Conservation (phyloP, 2,888 invertebrate species). For the Sminthurides aquaticus region DNA sequence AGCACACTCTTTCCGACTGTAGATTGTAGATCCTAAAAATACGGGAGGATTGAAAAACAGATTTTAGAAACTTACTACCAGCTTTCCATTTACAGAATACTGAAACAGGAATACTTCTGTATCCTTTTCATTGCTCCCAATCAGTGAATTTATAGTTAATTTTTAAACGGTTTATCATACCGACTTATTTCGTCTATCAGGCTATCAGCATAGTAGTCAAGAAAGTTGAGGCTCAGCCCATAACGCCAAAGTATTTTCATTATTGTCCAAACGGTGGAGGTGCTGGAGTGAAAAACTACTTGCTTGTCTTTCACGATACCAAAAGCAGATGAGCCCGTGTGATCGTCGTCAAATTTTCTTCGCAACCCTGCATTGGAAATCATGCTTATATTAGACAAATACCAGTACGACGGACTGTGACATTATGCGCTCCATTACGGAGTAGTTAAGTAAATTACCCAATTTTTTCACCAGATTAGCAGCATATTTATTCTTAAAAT, state of each 20-base stretch:
- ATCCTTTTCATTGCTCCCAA: too few species aligned
- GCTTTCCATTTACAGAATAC: too few species aligned
- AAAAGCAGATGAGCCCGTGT: too few species aligned
- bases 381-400: too few species aligned
- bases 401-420: too few species aligned
- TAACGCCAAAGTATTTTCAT: constrained; percentile 54
- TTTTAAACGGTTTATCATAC: constrained; percentile 43
- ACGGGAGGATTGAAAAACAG: constrained; percentile 34
- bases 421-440: too few species aligned
- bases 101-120: too few species aligned
- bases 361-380: too few species aligned
- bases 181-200: constrained; percentile 48
- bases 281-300: constrained; percentile 52
- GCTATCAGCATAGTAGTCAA: constrained; percentile 48
- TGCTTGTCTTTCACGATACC: constrained; percentile 46
- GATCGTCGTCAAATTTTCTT: too few species aligned
- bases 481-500: constrained; percentile 55
- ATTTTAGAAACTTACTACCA: constrained; percentile 14
- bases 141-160: constrained; percentile 9
- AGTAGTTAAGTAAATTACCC: too few species aligned
- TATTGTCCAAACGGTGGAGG: constrained; percentile 49
- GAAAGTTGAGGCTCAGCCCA: constrained; percentile 51
- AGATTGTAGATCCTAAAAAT: constrained; percentile 53
- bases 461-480: constrained; percentile 51
- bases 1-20: constrained; percentile 52